These are phyloP conservation scores for Ochropleura plecta DNA, from an alignment of 2,888 invertebrate species.

Conservation along the genomic window DNA sequence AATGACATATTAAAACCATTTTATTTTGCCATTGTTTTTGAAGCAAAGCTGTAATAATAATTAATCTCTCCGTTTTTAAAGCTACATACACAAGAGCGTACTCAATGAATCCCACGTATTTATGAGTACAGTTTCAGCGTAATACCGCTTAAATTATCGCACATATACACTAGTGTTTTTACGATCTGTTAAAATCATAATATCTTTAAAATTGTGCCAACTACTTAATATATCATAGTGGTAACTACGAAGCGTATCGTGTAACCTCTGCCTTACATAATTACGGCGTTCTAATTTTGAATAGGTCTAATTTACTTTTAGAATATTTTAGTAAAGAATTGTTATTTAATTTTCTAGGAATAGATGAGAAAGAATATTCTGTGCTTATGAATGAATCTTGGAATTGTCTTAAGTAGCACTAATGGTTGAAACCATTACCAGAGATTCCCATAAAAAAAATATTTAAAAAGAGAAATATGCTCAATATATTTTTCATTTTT, in stretches of 20 bases:
- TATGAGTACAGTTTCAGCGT: slow-evolving; percentile 41
- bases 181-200: slow-evolving; percentile 74
- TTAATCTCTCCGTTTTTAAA: slow-evolving; percentile 42
- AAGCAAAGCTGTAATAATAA: slow-evolving; percentile 42
- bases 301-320: slow-evolving; percentile 57
- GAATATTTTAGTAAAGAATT: slow-evolving; percentile 51
- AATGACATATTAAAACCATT: slow-evolving; percentile 35
- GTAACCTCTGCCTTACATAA: slow-evolving; percentile 57
- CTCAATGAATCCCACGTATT: slow-evolving; percentile 68
- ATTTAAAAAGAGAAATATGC: background rate
- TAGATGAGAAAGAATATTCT: slow-evolving; percentile 16
- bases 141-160: slow-evolving; percentile 65
- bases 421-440: background rate
- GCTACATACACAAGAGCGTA: slow-evolving; percentile 28
- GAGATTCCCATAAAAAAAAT: background rate
- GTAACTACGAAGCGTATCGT: slow-evolving; percentile 43
- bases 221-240: slow-evolving; percentile 60
- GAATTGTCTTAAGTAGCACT: slow-evolving; percentile 6
- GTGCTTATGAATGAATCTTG: slow-evolving; percentile 12
- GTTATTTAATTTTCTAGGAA: slow-evolving; percentile 46
- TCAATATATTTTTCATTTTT: background rate
- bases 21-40: slow-evolving; percentile 48
- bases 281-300: slow-evolving; percentile 56
- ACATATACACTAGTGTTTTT: slow-evolving; percentile 64
- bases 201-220: slow-evolving; percentile 66